Evolutionary conservation across 2,888 invertebrate species (phyloP), one percentile per base, ranked within the genome.

Genomic region (Tribolium freemani): DNA sequence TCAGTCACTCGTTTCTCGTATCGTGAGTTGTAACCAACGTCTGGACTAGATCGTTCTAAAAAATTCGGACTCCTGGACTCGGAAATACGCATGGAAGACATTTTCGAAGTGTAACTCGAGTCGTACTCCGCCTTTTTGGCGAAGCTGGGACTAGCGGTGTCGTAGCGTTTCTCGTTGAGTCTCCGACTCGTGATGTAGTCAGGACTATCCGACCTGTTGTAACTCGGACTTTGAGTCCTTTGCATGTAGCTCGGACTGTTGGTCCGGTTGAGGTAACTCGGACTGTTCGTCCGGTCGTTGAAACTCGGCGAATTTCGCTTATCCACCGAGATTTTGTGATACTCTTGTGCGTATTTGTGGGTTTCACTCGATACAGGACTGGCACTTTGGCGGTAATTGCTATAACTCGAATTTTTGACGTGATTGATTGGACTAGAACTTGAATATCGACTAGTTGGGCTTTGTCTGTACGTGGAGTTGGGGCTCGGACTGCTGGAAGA

Each of bases 401-500:
- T 16, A 16, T 16, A 16, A 16, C 1, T 16, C 16, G 16, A 1
- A 67, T 78, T 73, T 77, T 76, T 78, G 63, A 50, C 73, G 60
- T 56, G 72, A 20, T 78, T 79, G 54, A 82, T 77, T 6, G 84
- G 83, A 77, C 84, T 85, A 26, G 83, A 81, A 71, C 78, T 78
- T 16, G 83, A 78, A 61, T 79, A 81, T 9, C 83, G 79, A 61
- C 82, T 81, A n/a, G 83, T 84, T 20, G 86, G 85, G 75, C 85
- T 86, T 63, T 85, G 83, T 57, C 85, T 78, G 72, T 84, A 86
- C 0, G 84, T 81, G 5, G 82, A 77, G 61, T 83, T 85, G 10
- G 85, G 85, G 76, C 85, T 85, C 6, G 73, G 73, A 84, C 87
- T 89, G 77, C 86, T 88, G 38, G 89, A 87, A 0, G 89, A 88